Base-by-base conservation (phyloP, 1,140 invertebrate genomes). In the Orius insidiosus region DNA sequence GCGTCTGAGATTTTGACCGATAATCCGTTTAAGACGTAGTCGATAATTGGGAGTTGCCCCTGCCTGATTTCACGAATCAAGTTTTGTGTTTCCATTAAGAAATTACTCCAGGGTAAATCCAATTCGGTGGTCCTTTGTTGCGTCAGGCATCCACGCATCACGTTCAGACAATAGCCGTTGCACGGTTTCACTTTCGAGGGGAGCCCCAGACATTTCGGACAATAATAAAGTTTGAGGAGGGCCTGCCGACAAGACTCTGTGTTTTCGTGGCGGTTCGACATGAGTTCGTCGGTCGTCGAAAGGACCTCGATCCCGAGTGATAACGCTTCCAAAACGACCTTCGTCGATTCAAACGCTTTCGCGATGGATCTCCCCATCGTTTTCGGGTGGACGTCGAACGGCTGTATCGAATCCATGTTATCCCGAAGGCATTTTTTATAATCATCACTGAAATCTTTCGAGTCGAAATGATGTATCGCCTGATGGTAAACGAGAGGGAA, bases 401-500 rank as follows among this genome's bases (percentile, higher is more conserved):
- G 86, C 52, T 76, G 71, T 1, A 90, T 74, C 7, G 77, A 72
- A 5, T 75, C 68, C 48, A 76, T 76, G n/a, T 77, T 72, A 24
- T 74, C 70, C 57, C 74, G 70, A 50, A 93, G 59, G 54, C 86
- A 92, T 24, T 68, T 68, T 46, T 78, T 76, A 57, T 85, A 87
- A 37, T 80, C 76, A 2, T 72, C 65, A 4, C 76, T 78, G 56
- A 87, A 78, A 39, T 78, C 71, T 10, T 65, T 64, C 37, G 67
- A 59, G 13, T 43, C 35, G 7, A 49, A 45, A 34, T 46, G 43
- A 10, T 45, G 47, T 11, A 49, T 49, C 10, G 46, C 50, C 50
- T 77, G 75, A 56, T 85, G 80, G 58, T 86, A 89, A 11, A 85
- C 80, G 11, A 85, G 66, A 0, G 83, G 81, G 59, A 89, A 90